These are phyloP conservation scores for Hemiscyllium ocellatum DNA, from an alignment of 2,113 vertebrate genomes.

Conservation along the genomic window DNA sequence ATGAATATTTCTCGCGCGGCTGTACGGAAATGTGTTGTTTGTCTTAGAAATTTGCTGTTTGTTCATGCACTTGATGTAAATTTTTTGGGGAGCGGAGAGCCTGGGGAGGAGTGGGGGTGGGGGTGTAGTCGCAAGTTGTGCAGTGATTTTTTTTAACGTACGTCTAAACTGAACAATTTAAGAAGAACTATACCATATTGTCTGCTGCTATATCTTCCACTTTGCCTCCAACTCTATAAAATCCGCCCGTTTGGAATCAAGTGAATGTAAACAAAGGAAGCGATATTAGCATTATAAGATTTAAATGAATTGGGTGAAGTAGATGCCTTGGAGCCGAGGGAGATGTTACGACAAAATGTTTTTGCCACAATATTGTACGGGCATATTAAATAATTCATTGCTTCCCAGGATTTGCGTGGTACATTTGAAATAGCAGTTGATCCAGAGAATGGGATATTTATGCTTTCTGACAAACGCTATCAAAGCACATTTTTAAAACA, in stretches of 20 bases:
- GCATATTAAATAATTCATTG: neutral
- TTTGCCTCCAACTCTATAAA: neutral
- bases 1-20: neutral
- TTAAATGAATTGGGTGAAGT: neutral
- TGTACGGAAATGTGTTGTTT: neutral
- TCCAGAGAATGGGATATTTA: neutral
- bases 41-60: neutral
- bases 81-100: neutral
- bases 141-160: neutral
- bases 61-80: neutral
- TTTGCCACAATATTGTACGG: neutral
- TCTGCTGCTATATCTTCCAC: neutral
- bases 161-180: neutral
- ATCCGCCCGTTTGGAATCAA: neutral
- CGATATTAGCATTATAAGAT: neutral
- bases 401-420: neutral
- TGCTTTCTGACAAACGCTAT: neutral
- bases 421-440: too few relatives aligned
- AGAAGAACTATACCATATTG: neutral
- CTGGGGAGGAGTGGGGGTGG: neutral
- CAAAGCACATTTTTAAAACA: neutral
- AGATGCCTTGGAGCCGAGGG: neutral
- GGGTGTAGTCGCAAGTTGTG: neutral
- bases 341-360: neutral
- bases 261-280: neutral